Conservation (phyloP, 2,888 invertebrate genomes). For the Eurois occulta region DNA sequence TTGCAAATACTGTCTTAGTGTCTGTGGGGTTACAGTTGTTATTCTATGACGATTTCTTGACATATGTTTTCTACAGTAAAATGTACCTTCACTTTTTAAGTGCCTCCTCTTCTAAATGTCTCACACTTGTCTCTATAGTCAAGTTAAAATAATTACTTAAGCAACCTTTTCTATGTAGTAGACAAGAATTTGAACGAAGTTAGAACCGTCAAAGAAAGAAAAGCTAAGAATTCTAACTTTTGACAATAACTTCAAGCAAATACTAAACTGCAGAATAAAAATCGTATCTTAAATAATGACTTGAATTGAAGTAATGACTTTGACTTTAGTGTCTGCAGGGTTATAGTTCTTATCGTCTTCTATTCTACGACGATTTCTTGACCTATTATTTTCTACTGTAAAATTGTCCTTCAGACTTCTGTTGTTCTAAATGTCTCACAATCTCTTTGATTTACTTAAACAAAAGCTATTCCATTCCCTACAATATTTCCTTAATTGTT, state of each 20-base stretch:
- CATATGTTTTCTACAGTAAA: background rate
- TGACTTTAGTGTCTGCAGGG: background rate
- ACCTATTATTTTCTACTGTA: background rate
- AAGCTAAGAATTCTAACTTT: too few relatives aligned
- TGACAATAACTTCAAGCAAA: too few relatives aligned
- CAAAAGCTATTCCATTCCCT: background rate
- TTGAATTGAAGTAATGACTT: too few relatives aligned
- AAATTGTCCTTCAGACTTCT: background rate
- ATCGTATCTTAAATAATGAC: too few relatives aligned
- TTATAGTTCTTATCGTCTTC: too few relatives aligned
- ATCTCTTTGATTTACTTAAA: background rate
- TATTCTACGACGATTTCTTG: background rate
- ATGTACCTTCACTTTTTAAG: background rate
- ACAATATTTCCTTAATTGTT: background rate
- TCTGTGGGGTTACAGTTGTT: background rate
- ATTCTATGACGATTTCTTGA: background rate
- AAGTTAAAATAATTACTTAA: too few relatives aligned
- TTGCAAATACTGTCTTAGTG: constrained; percentile 7
- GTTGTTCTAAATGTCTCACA: background rate
- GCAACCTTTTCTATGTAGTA: too few relatives aligned
- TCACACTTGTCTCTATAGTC: background rate
- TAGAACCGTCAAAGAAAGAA: too few relatives aligned
- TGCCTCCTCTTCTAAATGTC: background rate
- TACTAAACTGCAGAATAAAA: too few relatives aligned
- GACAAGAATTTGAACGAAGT: too few relatives aligned